These are phyloP conservation scores for Erpornis zantholeuca DNA, from an alignment of 2,113 vertebrate species.

Conservation along the genomic window DNA sequence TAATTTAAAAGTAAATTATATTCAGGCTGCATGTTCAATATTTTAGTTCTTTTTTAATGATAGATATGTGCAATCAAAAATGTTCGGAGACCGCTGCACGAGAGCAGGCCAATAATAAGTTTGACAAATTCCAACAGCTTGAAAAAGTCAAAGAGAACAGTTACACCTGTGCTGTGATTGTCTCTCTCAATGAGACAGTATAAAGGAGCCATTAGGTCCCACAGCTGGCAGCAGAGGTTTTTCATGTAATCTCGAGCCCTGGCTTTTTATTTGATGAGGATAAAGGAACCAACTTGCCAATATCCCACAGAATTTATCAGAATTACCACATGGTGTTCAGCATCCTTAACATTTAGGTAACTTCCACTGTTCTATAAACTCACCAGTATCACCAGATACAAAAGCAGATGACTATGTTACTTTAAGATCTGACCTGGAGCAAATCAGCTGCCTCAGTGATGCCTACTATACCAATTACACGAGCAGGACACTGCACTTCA, in stretches of 20 bases:
- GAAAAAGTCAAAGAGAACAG: not conserved
- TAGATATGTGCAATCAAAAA: not conserved
- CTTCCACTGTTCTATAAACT: not conserved
- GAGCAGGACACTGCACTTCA: not conserved
- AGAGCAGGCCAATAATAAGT: not conserved
- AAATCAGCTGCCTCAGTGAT: not conserved
- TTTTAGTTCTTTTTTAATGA: not conserved
- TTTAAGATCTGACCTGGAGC: not conserved
- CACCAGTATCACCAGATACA: not conserved
- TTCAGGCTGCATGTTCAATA: not conserved
- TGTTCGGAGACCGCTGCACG: not conserved
- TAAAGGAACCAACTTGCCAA: not conserved
- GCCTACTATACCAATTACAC: accelerated
- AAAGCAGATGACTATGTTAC: not conserved
- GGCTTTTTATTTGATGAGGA: not conserved
- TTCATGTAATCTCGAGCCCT: not conserved
- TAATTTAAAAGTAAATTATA: not conserved
- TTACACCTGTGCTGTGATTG: not conserved
- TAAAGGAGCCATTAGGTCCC: not conserved
- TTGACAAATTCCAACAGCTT: not conserved
- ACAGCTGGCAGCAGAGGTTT: not conserved
- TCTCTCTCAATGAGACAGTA: not conserved
- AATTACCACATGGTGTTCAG: not conserved
- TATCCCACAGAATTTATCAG: not conserved
- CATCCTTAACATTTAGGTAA: not conserved